Evolutionary conservation across 2,888 invertebrate genomes (phyloP).

Genomic region (Xestia ashworthii): DNA sequence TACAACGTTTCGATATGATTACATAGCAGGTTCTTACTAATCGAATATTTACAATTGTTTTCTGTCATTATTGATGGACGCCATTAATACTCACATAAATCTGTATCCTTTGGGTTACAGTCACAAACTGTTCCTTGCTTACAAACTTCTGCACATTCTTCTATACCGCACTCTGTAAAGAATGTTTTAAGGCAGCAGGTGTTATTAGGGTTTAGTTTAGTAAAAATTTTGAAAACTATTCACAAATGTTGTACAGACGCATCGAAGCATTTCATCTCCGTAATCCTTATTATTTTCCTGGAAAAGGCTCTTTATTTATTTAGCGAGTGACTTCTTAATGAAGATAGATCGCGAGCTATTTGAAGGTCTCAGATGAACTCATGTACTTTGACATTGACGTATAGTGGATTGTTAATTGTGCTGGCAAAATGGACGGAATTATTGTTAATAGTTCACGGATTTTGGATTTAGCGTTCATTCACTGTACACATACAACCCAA

Average conservation of each 20-base stretch:
- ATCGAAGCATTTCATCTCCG: conserved; percentile 21
- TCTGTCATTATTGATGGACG: background rate
- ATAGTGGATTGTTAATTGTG: background rate
- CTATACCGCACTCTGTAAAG: conserved; percentile 82
- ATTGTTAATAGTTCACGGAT: background rate
- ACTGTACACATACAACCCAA: too few relatives aligned
- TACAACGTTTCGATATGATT: background rate
- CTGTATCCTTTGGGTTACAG: conserved; percentile 83
- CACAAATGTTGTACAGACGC: too few relatives aligned
- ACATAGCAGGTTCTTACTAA: conserved; percentile 55
- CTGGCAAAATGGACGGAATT: background rate
- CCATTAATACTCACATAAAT: conserved; percentile 80
- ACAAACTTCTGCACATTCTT: conserved; percentile 85
- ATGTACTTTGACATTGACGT: conserved; percentile 5
- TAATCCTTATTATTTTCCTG: conserved; percentile 61
- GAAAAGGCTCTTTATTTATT: conserved; percentile 54
- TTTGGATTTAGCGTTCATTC: background rate
- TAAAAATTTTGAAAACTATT: background rate
- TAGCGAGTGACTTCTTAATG: conserved; percentile 53
- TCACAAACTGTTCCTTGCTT: conserved; percentile 78
- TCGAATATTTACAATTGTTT: background rate
- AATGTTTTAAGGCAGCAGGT: background rate
- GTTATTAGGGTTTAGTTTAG: background rate
- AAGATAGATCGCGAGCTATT: conserved; percentile 59
- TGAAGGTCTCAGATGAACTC: background rate